Conservation (phyloP, 2,113 vertebrate species). For the Serinus canaria region DNA sequence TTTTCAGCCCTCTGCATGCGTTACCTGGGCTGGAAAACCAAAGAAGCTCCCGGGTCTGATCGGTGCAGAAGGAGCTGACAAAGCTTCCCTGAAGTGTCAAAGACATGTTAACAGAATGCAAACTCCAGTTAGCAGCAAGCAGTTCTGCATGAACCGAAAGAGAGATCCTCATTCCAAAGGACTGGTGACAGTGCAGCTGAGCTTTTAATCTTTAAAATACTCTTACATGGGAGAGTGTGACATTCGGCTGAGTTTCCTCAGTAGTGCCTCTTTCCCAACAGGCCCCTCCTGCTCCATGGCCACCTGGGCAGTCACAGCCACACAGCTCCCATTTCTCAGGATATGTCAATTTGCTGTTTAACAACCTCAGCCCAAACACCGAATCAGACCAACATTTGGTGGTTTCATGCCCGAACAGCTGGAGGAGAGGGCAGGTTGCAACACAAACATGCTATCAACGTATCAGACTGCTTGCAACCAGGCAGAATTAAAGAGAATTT, state of each 20-base stretch:
- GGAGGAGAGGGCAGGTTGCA: background rate
- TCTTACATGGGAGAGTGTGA: rapidly evolving
- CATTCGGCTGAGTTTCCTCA: background rate
- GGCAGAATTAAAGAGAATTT: background rate
- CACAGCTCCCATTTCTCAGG: background rate
- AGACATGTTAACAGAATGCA: background rate
- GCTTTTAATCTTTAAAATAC: background rate
- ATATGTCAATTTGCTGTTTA: rapidly evolving
- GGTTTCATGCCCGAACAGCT: background rate
- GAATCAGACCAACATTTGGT: background rate
- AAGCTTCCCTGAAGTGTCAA: rapidly evolving
- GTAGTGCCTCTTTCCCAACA: background rate
- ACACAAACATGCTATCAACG: background rate
- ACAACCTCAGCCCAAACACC: background rate
- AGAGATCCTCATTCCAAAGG: background rate
- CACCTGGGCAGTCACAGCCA: background rate
- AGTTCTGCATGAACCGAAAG: background rate
- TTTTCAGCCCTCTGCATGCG: background rate
- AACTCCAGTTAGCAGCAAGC: background rate
- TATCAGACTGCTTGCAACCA: background rate
- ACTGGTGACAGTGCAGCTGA: background rate
- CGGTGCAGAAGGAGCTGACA: rapidly evolving
- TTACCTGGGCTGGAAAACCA: background rate
- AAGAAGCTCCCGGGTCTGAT: background rate
- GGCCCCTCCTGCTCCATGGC: background rate